Conservation (phyloP, 2,888 invertebrate genomes). For the Lutraria lutraria region DNA sequence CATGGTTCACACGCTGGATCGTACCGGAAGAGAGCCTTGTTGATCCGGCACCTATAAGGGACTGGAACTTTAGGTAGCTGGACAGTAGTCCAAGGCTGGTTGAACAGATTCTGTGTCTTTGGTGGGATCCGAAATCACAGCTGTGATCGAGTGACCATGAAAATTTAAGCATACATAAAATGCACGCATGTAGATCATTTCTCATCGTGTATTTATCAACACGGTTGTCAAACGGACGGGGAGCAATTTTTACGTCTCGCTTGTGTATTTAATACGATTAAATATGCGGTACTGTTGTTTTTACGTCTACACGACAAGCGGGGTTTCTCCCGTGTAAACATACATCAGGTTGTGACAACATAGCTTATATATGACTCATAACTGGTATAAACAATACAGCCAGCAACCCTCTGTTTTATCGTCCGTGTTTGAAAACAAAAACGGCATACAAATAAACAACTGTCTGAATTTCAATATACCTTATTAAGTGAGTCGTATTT, state of each 20-base stretch:
- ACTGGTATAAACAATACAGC: not conserved
- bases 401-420: not conserved
- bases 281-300: not conserved
- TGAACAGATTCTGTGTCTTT: too few species aligned
- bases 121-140: too few species aligned
- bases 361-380: not conserved
- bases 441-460: not conserved
- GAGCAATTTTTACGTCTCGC: not conserved
- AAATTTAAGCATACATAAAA: too few species aligned
- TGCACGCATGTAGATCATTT: not conserved
- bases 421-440: too few species aligned
- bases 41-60: too few species aligned
- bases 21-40: too few species aligned
- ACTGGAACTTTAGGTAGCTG: too few species aligned
- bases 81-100: too few species aligned
- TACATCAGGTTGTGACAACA: not conserved
- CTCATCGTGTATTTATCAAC: not conserved
- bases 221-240: not conserved
- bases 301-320: not conserved
- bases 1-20: too few species aligned
- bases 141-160: too few species aligned
- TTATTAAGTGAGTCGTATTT: not conserved
- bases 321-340: not conserved
- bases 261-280: not conserved
- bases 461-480: not conserved